Conservation (phyloP, 2,113 vertebrate genomes). For the Pheucticus melanocephalus region DNA sequence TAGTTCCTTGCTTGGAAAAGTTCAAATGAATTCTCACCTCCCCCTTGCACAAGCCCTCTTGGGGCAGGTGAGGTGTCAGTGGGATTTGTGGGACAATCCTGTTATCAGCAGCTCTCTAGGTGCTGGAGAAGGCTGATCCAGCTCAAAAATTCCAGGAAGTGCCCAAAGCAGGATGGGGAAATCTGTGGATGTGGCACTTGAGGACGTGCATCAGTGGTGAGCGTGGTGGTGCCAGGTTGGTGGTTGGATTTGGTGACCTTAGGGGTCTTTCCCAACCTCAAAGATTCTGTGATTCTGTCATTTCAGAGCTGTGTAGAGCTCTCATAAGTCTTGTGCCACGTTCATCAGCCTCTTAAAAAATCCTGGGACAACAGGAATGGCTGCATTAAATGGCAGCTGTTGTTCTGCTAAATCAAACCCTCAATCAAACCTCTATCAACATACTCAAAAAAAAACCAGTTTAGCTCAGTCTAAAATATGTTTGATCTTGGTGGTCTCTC, state of each 20-base stretch:
- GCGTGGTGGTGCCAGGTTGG: background rate
- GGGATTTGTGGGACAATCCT: background rate
- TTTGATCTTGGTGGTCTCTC: background rate
- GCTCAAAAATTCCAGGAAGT: accelerated
- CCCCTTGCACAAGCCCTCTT: background rate
- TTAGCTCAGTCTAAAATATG: background rate
- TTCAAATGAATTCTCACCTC: conserved; percentile 45
- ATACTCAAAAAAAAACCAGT: background rate
- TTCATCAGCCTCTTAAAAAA: background rate
- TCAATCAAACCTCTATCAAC: background rate
- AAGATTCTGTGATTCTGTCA: background rate
- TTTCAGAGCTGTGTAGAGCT: background rate
- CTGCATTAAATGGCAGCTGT: background rate
- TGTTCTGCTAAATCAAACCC: background rate
- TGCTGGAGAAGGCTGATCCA: background rate
- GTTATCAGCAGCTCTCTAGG: background rate
- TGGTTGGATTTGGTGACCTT: background rate
- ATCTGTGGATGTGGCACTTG: background rate
- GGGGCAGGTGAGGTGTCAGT: background rate
- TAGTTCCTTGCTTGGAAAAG: conserved; percentile 26
- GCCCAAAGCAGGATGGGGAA: background rate
- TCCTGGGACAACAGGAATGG: background rate
- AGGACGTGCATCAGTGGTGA: accelerated
- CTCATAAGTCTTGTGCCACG: background rate
- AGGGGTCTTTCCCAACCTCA: background rate